Evolutionary conservation across 2,797 vertebrate genomes (phyloP), one percentile per base, ranked within the genome.

Genomic region (Rhabdomys pumilio): DNA sequence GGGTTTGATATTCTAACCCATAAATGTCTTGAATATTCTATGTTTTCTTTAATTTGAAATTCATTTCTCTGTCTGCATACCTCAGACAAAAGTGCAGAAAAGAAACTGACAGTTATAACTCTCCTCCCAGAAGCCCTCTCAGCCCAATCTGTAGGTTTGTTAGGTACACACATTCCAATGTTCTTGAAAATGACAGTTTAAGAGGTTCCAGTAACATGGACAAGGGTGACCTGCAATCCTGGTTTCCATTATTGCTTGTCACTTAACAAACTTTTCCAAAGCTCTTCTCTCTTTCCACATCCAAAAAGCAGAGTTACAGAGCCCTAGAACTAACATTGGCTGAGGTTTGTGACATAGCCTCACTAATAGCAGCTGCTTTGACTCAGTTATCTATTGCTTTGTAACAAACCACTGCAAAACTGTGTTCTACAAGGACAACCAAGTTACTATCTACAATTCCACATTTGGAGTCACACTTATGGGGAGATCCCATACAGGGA

Each of bases 371-470:
- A 80, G 0, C 57, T 29, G 17, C 1, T 77, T 92, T 76, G 85
- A 31, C 72, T 90, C 10, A 11, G 34, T n/a, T 76, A 84, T 20
- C 47, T 83, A 24, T 24, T 44, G 34, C 22, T 96, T 80, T 87
- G 26, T 63, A 83, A 83, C 17, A 94, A 86, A 79, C 3, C 50
- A 93, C 20, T 96, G 13, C 14, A 89, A 95, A 87, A 79, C 59
- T 89, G 8, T 19, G 11, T 73, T 82, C 53, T 85, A 77, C 59
- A 83, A 94, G 50, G 79, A 93, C 20, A 75, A 80, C 17, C 50
- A 73, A 50, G 20, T 92, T 34, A 67, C 85, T 90, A 7, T 22
- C 20, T 4, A 24, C 15, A 14, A 57, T 67, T 61, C 41, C 61
- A 13, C 31, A 80, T n/a, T 19, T 24, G 63, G 44, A 19, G 26